phyloP scores from a whole-genome alignment of 2,888 invertebrate species.

The Drosophila meridiana region DNA sequence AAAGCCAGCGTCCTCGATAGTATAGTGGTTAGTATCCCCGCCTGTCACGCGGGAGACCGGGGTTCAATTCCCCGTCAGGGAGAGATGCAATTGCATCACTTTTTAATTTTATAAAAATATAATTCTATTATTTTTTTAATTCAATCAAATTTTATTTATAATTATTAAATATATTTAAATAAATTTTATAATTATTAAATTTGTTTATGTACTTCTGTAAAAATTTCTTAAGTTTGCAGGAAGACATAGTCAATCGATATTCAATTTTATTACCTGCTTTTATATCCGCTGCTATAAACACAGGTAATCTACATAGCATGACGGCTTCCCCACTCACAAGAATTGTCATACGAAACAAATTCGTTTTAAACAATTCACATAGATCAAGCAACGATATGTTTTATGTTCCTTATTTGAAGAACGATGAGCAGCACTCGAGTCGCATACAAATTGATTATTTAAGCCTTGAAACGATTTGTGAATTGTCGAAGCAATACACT shows the following conservation, averaged over 20 bases:
- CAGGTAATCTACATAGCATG: neutral
- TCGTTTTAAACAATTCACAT: neutral
- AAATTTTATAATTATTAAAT: neutral
- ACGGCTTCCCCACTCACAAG: neutral
- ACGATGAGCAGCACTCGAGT: conserved; percentile 22
- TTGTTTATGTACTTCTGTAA: neutral
- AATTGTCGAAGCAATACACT: conserved; percentile 18
- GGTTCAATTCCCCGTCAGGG: conserved; percentile 62
- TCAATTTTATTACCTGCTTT: neutral
- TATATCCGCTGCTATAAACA: neutral
- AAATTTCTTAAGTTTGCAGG: neutral
- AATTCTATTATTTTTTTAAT: neutral
- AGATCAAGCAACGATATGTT: conserved; percentile 18
- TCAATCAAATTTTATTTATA: neutral
- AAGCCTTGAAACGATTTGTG: conserved; percentile 23
- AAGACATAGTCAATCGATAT: too few species aligned
- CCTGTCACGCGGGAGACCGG: conserved; percentile 60
- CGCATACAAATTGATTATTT: conserved; percentile 36
- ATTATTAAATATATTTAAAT: too few species aligned
- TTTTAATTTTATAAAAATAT: neutral
- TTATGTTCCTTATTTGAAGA: conserved; percentile 18
- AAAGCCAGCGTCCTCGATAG: conserved; percentile 37
- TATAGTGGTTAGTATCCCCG: conserved; percentile 61
- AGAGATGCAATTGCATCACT: neutral
- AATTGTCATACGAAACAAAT: neutral